Percentiles rank a stretch among this genome's conserved stretches.
Conservation (phyloP, 2,888 invertebrate genomes). For the Schizotus pectinicornis region DNA sequence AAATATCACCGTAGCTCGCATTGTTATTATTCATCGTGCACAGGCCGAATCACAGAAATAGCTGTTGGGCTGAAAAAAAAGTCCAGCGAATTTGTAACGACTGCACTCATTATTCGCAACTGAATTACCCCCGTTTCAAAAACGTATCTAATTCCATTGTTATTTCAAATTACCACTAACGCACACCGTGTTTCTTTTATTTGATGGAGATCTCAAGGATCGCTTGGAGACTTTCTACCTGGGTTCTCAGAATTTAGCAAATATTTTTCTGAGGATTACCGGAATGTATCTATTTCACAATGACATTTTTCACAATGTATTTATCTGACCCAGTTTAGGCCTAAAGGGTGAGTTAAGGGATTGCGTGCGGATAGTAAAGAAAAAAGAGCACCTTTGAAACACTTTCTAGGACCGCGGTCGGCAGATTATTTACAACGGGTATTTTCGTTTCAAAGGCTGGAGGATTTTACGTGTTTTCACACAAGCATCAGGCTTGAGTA, state of each 20-base stretch:
- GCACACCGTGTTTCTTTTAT: too few species aligned
- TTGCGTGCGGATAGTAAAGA: constrained; percentile 19
- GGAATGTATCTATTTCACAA: constrained; percentile 21
- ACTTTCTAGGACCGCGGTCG: constrained; percentile 21
- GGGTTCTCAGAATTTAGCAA: constrained; percentile 3
- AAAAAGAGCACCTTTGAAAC: constrained; percentile 23
- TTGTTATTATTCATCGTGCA: constrained; percentile 50
- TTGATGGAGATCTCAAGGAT: too few species aligned
- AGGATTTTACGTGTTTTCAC: constrained; percentile 20
- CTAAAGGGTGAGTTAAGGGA: constrained; percentile 20
- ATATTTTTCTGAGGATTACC: constrained; percentile 16
- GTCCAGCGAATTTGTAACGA: background rate
- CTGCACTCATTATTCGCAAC: too few species aligned
- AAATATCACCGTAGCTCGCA: constrained; percentile 49
- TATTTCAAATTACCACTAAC: too few species aligned
- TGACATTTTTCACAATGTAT: constrained; percentile 20
- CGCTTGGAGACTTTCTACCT: too few species aligned
- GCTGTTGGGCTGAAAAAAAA: constrained; percentile 13
- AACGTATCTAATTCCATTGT: too few species aligned
- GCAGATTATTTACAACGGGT: constrained; percentile 24
- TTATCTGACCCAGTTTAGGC: constrained; percentile 22
- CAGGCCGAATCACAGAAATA: constrained; percentile 39
- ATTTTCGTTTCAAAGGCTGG: constrained; percentile 8
- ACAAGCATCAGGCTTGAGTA: constrained; percentile 1
- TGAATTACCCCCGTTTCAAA: too few species aligned